Percentiles rank a stretch among this genome's conserved stretches.
Conservation (phyloP, 2,797 vertebrate species). For the Centroberyx gerrardi region DNA sequence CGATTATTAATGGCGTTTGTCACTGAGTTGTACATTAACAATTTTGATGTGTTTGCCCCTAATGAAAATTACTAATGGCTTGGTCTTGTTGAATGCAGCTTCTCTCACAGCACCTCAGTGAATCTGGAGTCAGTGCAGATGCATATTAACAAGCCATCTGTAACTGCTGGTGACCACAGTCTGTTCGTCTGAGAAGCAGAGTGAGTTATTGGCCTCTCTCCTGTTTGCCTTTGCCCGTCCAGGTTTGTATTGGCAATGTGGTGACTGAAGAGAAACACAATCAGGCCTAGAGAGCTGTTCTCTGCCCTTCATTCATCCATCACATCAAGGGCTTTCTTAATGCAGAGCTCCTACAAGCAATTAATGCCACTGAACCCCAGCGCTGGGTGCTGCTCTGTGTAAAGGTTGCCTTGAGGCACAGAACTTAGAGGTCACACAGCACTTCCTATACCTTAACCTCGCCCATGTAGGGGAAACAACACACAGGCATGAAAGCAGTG, state of each 20-base stretch:
- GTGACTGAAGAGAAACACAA: constrained; percentile 81
- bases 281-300: constrained; percentile 69
- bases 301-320: constrained; percentile 80
- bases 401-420: constrained; percentile 61
- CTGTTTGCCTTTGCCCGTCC: constrained; percentile 80
- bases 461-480: constrained; percentile 59
- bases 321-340: constrained; percentile 78
- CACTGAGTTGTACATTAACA: constrained; percentile 34
- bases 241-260: constrained; percentile 81
- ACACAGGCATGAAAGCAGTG: constrained; percentile 59
- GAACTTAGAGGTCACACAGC: constrained; percentile 63
- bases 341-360: constrained; percentile 63
- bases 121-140: constrained; percentile 36
- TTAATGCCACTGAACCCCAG: constrained; percentile 61
- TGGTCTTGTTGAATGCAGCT: constrained; percentile 30
- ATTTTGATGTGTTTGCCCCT: constrained; percentile 27
- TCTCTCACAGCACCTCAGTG: constrained; percentile 14
- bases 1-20: constrained; percentile 34
- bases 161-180: constrained; percentile 55
- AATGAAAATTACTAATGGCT: constrained; percentile 26
- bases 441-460: constrained; percentile 71
- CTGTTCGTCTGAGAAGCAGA: constrained; percentile 55
- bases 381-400: constrained; percentile 54
- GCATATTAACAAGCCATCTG: constrained; percentile 53
- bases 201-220: constrained; percentile 73